Percentiles rank a stretch among this genome's conserved stretches.
Evolutionary conservation across 2,888 invertebrate genomes (phyloP).

Genomic region (Entomobrya proxima): DNA sequence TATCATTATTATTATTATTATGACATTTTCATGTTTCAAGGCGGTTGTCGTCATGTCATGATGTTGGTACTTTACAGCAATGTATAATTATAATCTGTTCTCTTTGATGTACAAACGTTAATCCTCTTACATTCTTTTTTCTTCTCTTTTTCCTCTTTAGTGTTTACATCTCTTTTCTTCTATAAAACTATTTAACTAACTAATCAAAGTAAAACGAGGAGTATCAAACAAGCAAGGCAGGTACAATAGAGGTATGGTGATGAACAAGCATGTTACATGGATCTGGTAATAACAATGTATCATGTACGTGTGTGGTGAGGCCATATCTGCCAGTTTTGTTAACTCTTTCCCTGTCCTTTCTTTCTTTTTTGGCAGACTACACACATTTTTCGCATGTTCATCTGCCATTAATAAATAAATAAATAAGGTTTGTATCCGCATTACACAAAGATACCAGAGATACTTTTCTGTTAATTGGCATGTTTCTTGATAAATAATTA

Average conservation of each 20-base stretch:
- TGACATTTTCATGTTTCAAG: constrained; percentile 63
- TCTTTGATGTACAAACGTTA: constrained; percentile 40
- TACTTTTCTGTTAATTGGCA: background rate
- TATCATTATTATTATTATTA: constrained; percentile 50
- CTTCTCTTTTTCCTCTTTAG: constrained; percentile 4
- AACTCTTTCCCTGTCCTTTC: background rate
- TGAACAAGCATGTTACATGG: background rate
- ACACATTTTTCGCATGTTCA: background rate
- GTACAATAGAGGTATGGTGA: too few species aligned
- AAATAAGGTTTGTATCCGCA: background rate
- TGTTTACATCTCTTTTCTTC: too few species aligned
- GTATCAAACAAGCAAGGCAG: too few species aligned
- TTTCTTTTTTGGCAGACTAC: constrained; percentile 11
- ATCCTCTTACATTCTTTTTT: constrained; percentile 32
- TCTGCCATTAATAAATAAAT: background rate
- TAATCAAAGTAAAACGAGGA: too few species aligned
- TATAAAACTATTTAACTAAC: too few species aligned
- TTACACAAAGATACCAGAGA: background rate
- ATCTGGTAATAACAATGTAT: constrained; percentile 2
- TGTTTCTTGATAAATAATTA: background rate
- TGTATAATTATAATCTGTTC: constrained; percentile 52
- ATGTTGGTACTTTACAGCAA: constrained; percentile 23
- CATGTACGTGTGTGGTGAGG: too few species aligned
- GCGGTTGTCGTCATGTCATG: constrained; percentile 64
- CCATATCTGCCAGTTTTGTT: too few species aligned